Evolutionary conservation across 2,888 invertebrate genomes (phyloP).

Genomic region (Agelastica alni): DNA sequence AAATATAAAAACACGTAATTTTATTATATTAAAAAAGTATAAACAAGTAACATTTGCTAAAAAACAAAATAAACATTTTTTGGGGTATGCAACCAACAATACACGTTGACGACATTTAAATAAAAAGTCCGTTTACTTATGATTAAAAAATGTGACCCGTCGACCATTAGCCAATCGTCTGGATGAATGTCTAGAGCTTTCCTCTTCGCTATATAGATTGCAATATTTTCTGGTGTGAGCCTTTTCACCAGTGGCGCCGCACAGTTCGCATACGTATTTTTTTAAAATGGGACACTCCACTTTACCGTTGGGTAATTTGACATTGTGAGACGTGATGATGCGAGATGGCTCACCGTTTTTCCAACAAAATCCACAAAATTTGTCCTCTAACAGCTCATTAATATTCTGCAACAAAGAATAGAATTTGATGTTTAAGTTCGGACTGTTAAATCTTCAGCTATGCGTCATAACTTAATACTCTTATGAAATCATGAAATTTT

Average conservation of each 20-base stretch:
- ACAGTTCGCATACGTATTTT: constrained; percentile 33
- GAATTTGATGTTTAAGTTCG: too few relatives aligned
- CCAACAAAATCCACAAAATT: constrained; percentile 37
- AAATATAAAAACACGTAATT: too few relatives aligned
- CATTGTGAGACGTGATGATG: constrained; percentile 33
- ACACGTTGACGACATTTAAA: too few relatives aligned
- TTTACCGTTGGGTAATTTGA: constrained; percentile 29
- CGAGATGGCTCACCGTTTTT: constrained; percentile 37
- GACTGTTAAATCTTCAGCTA: too few relatives aligned
- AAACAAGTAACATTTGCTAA: too few relatives aligned
- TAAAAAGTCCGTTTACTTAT: constrained; percentile 28
- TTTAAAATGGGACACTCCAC: constrained; percentile 38
- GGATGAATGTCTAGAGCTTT: not conserved
- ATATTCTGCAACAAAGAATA: constrained; percentile 8
- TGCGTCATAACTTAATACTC: too few relatives aligned
- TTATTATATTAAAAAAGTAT: too few relatives aligned
- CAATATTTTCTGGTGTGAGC: constrained; percentile 43
- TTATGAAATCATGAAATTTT: too few relatives aligned
- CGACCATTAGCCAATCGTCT: constrained; percentile 26
- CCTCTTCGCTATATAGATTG: constrained; percentile 7
- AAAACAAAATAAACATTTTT: too few relatives aligned
- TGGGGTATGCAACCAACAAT: too few relatives aligned
- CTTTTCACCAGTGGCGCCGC: constrained; percentile 38
- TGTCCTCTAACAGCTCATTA: not conserved
- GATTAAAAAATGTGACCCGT: constrained; percentile 10